Percentiles rank a stretch among this genome's conserved stretches.
Evolutionary conservation across 1,140 invertebrate genomes (phyloP).

Genomic region (Achatina immaculata): DNA sequence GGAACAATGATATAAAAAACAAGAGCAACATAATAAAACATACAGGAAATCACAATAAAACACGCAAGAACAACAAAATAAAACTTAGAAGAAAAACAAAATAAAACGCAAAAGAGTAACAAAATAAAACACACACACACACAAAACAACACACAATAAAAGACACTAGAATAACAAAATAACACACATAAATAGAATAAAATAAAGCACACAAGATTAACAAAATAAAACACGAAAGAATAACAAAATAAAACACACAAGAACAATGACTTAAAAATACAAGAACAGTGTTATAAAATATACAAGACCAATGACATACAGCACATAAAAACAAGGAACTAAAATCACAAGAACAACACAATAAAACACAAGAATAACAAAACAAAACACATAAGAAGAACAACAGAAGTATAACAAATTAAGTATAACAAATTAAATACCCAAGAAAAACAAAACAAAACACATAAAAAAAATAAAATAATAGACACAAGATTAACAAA

Average conservation of each 20-base stretch:
- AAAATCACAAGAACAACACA: background rate
- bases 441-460: background rate
- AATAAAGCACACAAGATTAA: slow-evolving; percentile 1
- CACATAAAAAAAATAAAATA: background rate
- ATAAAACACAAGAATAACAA: background rate
- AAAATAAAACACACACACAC: background rate
- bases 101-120: background rate
- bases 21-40: background rate
- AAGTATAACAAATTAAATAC: no score
- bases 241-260: no score
- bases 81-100: background rate
- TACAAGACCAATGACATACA: background rate
- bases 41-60: background rate
- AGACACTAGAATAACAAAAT: background rate
- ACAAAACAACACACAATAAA: background rate
- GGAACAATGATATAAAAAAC: background rate
- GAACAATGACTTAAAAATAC: background rate
- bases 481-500: background rate
- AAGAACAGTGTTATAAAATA: slow-evolving; percentile 1
- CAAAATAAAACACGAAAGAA: background rate
- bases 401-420: no score
- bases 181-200: background rate
- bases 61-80: background rate
- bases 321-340: background rate
- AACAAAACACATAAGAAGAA: slow-evolving; percentile 1